Base-by-base conservation (phyloP, 1,140 invertebrate species). In the Leptinotarsa texana region DNA sequence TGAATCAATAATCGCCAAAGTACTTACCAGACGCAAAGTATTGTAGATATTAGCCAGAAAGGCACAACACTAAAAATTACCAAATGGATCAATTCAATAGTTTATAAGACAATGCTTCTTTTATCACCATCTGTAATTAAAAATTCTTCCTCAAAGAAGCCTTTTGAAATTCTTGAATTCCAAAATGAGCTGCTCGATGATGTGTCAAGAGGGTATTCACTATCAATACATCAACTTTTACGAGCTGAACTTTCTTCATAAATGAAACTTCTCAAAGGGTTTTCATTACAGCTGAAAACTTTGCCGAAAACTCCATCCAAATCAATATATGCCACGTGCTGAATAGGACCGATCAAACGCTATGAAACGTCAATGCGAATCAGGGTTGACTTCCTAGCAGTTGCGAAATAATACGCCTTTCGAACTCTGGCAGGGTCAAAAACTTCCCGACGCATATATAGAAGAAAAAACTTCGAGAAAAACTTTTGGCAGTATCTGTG, bases 211-310 rank as follows among this genome's bases (percentile, higher is more conserved):
- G n/a, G 2, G 51, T 57, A 57, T 57, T 57, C 51, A 57, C n/a
- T 4, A 57, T 57, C 15, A 57, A 57, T 18, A n/a, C 51, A 57
- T 57, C n/a, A 57, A 57, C n/a, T 57, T 57, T 57, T 17, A 6
- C 51, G 15, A 57, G n/a, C 69, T 48, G 18, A 70, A 49, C 21
- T 51, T 51, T 49, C 11, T 49, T 57, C 24, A 42, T 70, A 18
- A 51, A 11, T 13, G 69, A 22, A 22, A 17, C 47, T 70, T n/a
- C 69, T 70, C 69, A 18, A 70, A 70, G 48, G 17, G 48, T 70
- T 70, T 47, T 70, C 21, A 70, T 70, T 70, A 70, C 5, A 17
- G 17, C 0, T 3, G 5, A 17, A 15, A 57, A 57, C 51, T 57
- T 57, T 57, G 4, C 13, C 51, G 51, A 57, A 57, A 57, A 57